These are phyloP conservation scores for Drosophila multiciliata DNA, from an alignment of 2,888 invertebrate species.

Conservation along the genomic window DNA sequence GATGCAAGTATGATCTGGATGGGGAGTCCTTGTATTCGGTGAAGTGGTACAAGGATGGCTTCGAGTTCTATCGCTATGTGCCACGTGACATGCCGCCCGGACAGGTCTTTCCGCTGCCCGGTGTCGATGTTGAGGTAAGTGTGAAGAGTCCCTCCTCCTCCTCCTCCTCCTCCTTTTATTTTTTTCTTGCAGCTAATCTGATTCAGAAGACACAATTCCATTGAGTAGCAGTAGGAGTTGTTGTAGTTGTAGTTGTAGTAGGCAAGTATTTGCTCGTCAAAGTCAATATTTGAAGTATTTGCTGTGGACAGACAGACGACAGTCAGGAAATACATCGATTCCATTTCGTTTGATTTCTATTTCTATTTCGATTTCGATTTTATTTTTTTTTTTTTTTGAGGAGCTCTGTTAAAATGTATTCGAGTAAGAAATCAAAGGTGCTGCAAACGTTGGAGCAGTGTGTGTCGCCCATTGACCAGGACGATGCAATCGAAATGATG, in stretches of 20 bases:
- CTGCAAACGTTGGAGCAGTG: conserved; percentile 53
- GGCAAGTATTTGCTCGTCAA: conserved; percentile 20
- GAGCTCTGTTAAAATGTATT: conserved; percentile 43
- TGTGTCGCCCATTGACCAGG: conserved; percentile 41
- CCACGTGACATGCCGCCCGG: conserved; percentile 93
- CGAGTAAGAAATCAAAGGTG: conserved; percentile 65
- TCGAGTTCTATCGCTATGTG: conserved; percentile 94
- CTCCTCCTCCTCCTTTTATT: no score
- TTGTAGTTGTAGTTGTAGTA: conserved; percentile 23
- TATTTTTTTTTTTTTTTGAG: conserved; percentile 5
- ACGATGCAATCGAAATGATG: conserved; percentile 54
- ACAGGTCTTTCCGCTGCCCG: conserved; percentile 91
- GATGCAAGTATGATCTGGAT: conserved; percentile 93
- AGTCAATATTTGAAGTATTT: conserved; percentile 41
- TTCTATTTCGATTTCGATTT: conserved; percentile 3
- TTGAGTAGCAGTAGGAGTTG: conserved; percentile 21
- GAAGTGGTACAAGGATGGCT: conserved; percentile 96
- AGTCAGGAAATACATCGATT: conserved; percentile 10
- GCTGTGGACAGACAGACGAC: conserved; percentile 7
- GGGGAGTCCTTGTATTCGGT: conserved; percentile 94
- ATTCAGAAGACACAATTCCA: conserved; percentile 19
- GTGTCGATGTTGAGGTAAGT: conserved; percentile 94
- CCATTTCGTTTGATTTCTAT: conserved; percentile 17
- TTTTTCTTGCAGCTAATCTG: conserved; percentile 19
- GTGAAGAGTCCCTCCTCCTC: conserved; percentile 60